Evolutionary conservation across 2,888 invertebrate genomes (phyloP), one percentile per base, ranked within the genome.

Genomic region (Ephialtes manifestator): DNA sequence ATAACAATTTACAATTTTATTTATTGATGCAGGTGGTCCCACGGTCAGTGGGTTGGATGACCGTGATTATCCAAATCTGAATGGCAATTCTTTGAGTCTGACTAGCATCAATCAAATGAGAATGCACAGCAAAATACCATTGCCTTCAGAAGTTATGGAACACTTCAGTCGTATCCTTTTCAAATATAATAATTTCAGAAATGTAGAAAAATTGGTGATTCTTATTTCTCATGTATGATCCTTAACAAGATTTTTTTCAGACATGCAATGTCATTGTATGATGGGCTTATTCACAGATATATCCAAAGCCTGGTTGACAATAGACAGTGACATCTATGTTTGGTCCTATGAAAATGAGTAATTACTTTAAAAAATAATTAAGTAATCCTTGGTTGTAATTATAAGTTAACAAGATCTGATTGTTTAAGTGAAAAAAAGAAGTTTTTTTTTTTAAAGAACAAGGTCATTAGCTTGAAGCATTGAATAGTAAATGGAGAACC

Each of bases 281-380:
- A 99, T 99, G 98, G 99, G 99, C 3, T 95, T 99, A 10, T 99
- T 99, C 95, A 97, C 99, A 81, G 99, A 98, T 94, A 99, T 99
- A 88, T 97, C 97, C 77, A 95, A 99, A 92, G 99, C 99, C 0
- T 99, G 99, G 99, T 95, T 99, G 78, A 98, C 99, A 5, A 98
- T 99, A 89, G 99, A 99, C 93, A 99, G 98, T 90, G 99, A 99
- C 94, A 97, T 99, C 89, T 99, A 99, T 95, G 96, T 99, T 51
- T 99, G 99, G 99, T 98, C 98, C 35, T 99, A 98, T 95, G 98
- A 99, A 94, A 97, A 98, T 94, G 98, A 96, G 95, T 96, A 92
- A 92, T 93, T 89, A 81, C 83, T 13, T 18, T n/a, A 60, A 79
- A 48, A 65, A 65, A 20, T 18, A 18, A 83, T 55, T 81, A 76